Evolutionary conservation across 2,113 vertebrate genomes (phyloP).

Genomic region (Thalassarche chlororhynchos): DNA sequence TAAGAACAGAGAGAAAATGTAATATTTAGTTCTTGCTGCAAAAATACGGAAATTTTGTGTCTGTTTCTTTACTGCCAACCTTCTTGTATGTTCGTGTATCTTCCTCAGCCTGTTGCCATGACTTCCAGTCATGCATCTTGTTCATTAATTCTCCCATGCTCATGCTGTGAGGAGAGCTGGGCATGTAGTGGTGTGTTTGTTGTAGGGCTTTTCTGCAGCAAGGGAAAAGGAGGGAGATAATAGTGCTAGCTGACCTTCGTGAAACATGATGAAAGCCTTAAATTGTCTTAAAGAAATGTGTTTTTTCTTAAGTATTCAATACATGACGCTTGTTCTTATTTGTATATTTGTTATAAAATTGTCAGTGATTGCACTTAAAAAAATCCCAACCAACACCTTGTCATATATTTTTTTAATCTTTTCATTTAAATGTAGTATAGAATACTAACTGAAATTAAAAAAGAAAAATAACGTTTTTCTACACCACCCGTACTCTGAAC

Average conservation of each 20-base stretch:
- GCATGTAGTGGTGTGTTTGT: background rate
- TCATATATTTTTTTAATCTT: background rate
- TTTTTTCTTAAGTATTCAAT: background rate
- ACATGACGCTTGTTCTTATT: background rate
- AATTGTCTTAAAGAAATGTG: background rate
- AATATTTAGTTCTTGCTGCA: background rate
- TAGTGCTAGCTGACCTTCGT: background rate
- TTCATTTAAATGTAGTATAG: background rate
- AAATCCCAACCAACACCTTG: background rate
- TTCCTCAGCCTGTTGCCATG: conserved; percentile 1
- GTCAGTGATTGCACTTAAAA: background rate
- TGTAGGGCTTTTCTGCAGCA: background rate
- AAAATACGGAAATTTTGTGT: background rate
- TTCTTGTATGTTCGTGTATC: background rate
- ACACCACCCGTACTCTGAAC: accelerated
- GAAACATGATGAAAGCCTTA: background rate
- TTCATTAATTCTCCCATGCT: background rate
- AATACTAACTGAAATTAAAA: background rate
- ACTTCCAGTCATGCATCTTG: background rate
- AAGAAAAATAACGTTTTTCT: background rate
- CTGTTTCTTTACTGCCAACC: background rate
- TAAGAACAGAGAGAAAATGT: background rate
- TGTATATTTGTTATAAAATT: background rate
- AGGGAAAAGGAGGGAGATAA: background rate
- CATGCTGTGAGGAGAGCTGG: background rate